Evolutionary conservation across 2,113 vertebrate species (phyloP), one percentile per base, ranked within the genome.

Genomic region (Salvelinus sp.): DNA sequence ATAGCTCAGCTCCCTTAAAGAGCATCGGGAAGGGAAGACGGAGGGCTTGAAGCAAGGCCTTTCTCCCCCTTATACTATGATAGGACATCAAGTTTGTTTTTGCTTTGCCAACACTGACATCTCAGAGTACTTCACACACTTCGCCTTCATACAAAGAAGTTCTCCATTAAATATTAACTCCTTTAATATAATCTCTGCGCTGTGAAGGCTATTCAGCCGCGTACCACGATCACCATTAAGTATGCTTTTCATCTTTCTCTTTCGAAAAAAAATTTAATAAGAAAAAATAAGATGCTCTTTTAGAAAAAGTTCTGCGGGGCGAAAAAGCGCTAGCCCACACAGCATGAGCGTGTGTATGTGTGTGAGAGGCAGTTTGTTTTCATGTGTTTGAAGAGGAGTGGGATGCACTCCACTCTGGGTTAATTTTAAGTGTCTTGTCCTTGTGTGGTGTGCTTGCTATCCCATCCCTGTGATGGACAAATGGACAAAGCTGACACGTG

Each of bases 101-200:
- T 90, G 90, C 86, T 91, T 88, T 88, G 87, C 91, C 85, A 85
- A 88, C 85, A 85, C 86, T 63, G 78, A 84, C 79, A 64, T 89
- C 88, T 90, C 86, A 79, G 85, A 85, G 81, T 87, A 88, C 78
- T 79, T 82, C 75, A 76, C 73, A 78, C 65, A 58, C 88, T 89
- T 89, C 82, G 78, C 87, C 88, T 84, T 87, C 91, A 90, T 88
- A 92, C 91, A 94, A 93, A 93, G 91, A 87, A 87, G 82, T 81
- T 85, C 74, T 88, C 90, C 90, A 94, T 94, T 92, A 93, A 94
- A 94, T 94, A 94, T 94, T 94, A 92, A 94, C 92, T 91, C 91
- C 88, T 92, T 91, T 92, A 94, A 94, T 93, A 94, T 94, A 91
- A 90, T 93, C 92, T 93, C 89, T 86, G 89, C 81, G 78, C 89